Evolutionary conservation across 2,888 invertebrate genomes (phyloP).

Genomic region (Chrysolina oricalcia): DNA sequence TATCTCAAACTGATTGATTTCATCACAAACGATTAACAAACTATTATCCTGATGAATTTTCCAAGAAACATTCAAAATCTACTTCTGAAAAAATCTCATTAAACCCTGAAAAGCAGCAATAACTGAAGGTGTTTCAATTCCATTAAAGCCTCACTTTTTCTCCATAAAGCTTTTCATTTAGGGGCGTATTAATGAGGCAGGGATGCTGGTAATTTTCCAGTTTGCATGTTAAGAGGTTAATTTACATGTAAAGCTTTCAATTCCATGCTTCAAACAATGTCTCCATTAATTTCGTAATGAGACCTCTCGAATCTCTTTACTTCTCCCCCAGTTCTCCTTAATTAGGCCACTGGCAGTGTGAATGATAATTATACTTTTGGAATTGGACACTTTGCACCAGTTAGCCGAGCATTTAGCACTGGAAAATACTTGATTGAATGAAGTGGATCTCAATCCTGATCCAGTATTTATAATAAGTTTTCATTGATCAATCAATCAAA

Average conservation of each 20-base stretch:
- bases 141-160: slow-evolving; percentile 44
- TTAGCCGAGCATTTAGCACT: slow-evolving; percentile 22
- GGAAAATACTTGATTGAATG: background rate
- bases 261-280: slow-evolving; percentile 70
- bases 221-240: slow-evolving; percentile 71
- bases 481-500: too few species aligned
- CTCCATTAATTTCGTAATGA: slow-evolving; percentile 71
- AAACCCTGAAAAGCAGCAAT: slow-evolving; percentile 22
- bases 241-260: slow-evolving; percentile 70
- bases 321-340: slow-evolving; percentile 57
- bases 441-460: background rate
- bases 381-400: slow-evolving; percentile 50
- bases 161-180: slow-evolving; percentile 47
- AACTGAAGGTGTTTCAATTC: slow-evolving; percentile 46
- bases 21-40: background rate
- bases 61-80: slow-evolving; percentile 36
- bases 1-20: background rate
- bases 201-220: slow-evolving; percentile 70
- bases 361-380: slow-evolving; percentile 55
- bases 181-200: slow-evolving; percentile 57
- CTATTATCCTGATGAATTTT: slow-evolving; percentile 23
- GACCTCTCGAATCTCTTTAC: slow-evolving; percentile 58
- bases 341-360: slow-evolving; percentile 64
- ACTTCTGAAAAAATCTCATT: slow-evolving; percentile 38
- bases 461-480: too few species aligned